Evolutionary conservation across 2,888 invertebrate genomes (phyloP), one percentile per base, ranked within the genome.

Genomic region (Napeogenes sylphis): DNA sequence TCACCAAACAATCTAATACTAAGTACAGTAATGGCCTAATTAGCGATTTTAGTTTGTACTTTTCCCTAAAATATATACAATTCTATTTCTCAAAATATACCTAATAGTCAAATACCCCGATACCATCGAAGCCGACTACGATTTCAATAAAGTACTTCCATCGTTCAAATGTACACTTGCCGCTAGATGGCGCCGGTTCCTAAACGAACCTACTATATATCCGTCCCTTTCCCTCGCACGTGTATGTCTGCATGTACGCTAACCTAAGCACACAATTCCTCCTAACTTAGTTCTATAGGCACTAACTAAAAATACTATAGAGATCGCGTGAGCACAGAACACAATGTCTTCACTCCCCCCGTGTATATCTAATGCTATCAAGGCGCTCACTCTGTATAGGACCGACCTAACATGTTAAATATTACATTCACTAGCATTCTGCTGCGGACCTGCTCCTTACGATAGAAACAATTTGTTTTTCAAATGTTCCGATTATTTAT

Each of bases 251-350:
- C 21, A 21, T 21, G 21, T 21, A 21, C 21, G 21, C 21, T 21
- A 73, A 73, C 81, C 80, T 51, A 51, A 51, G 77, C 79, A 80
- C 80, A 75, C 76, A 85, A 81, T 86, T 85, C 83, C 70, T 76
- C 72, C 87, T 87, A 87, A 86, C 88, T 88, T 90, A 89, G 21
- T 21, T 82, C 84, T 87, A 87, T 71, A 87, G 84, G 83, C 87
- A 84, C 86, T 89, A 87, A 90, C 88, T 89, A 88, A 88, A 85
- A 83, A 69, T 83, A 87, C 89, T 90, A 90, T 84, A 87, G 90
- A 90, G 90, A 90, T 90, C 90, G 83, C 82, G 81, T 89, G 89
- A 88, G 88, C 87, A 88, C 84, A 84, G 88, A 88, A 90, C 90
- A 90, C 87, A 87, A 84, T 81, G 55, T 68, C 59, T 47, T 61